These are phyloP conservation scores for Eupithecia pulchellata DNA, from an alignment of 2,888 invertebrate species.

Conservation along the genomic window DNA sequence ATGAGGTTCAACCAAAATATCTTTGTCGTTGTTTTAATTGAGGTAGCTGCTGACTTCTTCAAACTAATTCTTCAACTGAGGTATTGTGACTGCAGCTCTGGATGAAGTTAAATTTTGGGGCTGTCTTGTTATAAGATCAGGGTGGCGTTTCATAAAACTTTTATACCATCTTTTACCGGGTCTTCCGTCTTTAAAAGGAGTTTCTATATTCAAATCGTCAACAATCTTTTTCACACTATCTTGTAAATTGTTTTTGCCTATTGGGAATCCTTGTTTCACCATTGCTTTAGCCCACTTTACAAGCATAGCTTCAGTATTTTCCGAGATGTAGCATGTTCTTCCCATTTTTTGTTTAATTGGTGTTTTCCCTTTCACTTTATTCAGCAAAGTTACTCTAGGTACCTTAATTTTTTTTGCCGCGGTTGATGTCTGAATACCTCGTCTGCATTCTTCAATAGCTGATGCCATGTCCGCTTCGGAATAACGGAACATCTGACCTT, in stretches of 20 bases:
- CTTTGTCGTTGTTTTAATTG: not conserved
- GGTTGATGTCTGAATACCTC: not conserved
- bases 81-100: not conserved
- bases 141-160: not conserved
- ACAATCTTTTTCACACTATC: not conserved
- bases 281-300: not conserved
- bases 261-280: not conserved
- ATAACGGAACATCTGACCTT: not conserved
- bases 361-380: not conserved
- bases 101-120: not conserved
- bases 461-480: not conserved
- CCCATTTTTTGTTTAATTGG: constrained; percentile 5
- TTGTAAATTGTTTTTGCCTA: not conserved
- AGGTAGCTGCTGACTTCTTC: not conserved
- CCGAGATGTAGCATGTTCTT: not conserved
- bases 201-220: not conserved
- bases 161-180: not conserved
- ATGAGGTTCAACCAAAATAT: not conserved
- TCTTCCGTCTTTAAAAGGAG: not conserved
- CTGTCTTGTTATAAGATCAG: not conserved
- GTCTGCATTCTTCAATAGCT: not conserved
- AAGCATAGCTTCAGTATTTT: not conserved
- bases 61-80: not conserved
- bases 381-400: constrained; percentile 1
- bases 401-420: constrained; percentile 1